Evolutionary conservation across 2,113 vertebrate genomes (phyloP).

Genomic region (Brachyistius frenatus): DNA sequence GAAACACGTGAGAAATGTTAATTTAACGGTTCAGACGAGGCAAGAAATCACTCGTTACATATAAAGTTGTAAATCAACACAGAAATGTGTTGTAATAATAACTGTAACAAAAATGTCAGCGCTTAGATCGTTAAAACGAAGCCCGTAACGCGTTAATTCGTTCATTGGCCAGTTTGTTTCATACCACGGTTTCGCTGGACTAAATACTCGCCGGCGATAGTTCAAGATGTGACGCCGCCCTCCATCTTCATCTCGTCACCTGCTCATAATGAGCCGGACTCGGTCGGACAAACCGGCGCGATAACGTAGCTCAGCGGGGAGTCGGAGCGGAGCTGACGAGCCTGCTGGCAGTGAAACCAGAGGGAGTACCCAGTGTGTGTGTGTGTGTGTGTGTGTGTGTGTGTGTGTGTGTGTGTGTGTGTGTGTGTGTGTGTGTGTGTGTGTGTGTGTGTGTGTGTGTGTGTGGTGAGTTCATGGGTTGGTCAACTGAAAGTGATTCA

Average conservation of each 20-base stretch:
- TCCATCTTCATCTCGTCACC: constrained; percentile 72
- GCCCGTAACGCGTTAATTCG: too few species aligned
- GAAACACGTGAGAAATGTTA: too few species aligned
- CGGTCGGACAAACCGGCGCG: constrained; percentile 52
- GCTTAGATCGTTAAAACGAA: too few species aligned
- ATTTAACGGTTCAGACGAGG: too few species aligned
- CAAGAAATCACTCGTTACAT: too few species aligned
- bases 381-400: constrained; percentile 49
- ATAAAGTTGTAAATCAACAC: too few species aligned
- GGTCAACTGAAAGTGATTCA: constrained; percentile 68
- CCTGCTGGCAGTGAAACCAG: constrained; percentile 76
- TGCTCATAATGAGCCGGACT: constrained; percentile 64
- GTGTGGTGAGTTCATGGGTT: constrained; percentile 72
- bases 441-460: constrained; percentile 50
- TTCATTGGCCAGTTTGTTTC: too few species aligned
- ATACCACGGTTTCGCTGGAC: too few species aligned
- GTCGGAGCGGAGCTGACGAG: constrained; percentile 55
- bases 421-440: constrained; percentile 45
- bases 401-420: constrained; percentile 45
- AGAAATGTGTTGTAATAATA: too few species aligned
- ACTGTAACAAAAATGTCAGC: too few species aligned
- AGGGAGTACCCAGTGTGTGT: constrained; percentile 41
- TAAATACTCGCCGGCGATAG: too few species aligned
- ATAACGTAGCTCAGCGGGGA: constrained; percentile 71
- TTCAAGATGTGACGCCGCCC: background rate